Base-by-base conservation (phyloP, 92 coral and sea anemone genomes). In the Palythoa heliodiscus region DNA sequence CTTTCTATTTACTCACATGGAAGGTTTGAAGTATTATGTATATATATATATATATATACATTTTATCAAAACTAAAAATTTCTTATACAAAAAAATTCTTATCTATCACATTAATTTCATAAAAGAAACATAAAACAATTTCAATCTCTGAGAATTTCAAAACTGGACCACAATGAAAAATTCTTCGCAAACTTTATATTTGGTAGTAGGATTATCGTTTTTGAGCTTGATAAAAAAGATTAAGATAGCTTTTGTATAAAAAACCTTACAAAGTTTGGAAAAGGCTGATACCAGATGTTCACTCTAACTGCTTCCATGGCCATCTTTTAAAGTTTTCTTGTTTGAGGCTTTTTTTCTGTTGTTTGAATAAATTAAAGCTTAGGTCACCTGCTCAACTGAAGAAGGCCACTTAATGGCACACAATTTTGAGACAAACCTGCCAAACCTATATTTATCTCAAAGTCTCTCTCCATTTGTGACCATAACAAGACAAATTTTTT, bases 351-450 rank as follows among this genome's bases (percentile, higher is more conserved):
- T 67, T 73, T 22, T 50, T 24, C 43, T 24, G 40, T 79, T 91
- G 72, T 91, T 82, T 91, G 93, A 89, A 91, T 91, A 88, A 79
- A 88, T 91, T 91, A 91, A 64, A 77, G 39, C 60, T 17, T 15
- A 63, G 61, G 84, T 80, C 73, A 66, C 84, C 84, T 48, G 74
- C 58, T 80, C 54, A 69, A 25, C 73, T 69, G 47, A 11, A 79
- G 84, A 80, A 66, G 74, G 71, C 74, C 22, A 80, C 74, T 80
- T 80, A 64, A 79, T 63, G 71, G 58, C 69, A 52, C 14, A 76
- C 53, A 22, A 52, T 76, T 79, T 61, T 39, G 52, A 64, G 12
- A 48, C 13, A n/a, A 23, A 24, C 19, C 39, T 25, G 12, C 24
- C 13, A n/a, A 23, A 24, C 19, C 39, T 25, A 25, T 11, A 24